A percentile compares a stretch with the other conserved stretches of the same genome.
Evolutionary conservation across 30 jellyfish, hydroid and myxozoan species (phyloP).

Genomic region (Clytia hemisphaerica): DNA sequence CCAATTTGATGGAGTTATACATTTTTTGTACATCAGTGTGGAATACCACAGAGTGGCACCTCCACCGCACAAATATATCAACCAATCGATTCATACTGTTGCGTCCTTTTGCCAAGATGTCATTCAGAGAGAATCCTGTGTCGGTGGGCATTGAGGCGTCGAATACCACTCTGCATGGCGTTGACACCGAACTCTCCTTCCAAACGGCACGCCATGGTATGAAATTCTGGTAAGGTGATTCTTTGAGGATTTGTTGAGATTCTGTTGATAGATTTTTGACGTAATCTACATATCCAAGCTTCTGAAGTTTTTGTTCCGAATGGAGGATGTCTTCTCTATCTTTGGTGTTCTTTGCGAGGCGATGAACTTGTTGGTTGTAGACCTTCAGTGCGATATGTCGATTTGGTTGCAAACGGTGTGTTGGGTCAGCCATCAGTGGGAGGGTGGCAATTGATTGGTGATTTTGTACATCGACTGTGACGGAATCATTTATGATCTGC

Average conservation of each 20-base stretch:
- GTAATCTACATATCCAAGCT: not conserved
- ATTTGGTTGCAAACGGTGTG: not conserved
- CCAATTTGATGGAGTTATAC: not conserved
- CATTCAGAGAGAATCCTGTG: not conserved
- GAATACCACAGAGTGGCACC: not conserved
- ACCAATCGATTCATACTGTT: no score
- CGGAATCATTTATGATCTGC: not conserved
- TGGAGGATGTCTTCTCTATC: not conserved
- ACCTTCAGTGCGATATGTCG: not conserved
- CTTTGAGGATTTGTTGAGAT: not conserved
- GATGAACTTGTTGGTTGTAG: no score
- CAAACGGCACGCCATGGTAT: not conserved
- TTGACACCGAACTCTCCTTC: not conserved
- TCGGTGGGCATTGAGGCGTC: not conserved
- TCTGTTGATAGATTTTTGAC: not conserved
- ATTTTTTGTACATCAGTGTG: conserved; percentile 1
- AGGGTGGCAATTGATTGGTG: not conserved
- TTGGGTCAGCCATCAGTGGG: not conserved
- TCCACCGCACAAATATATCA: conserved; percentile 5
- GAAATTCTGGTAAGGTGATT: not conserved
- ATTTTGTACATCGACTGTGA: not conserved
- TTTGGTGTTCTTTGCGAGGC: no score
- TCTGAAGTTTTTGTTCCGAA: not conserved
- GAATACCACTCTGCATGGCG: not conserved
- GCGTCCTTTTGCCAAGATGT: not conserved